These are phyloP conservation scores for Drosophila mauritiana DNA, from an alignment of 1,140 invertebrate species.

Conservation along the genomic window DNA sequence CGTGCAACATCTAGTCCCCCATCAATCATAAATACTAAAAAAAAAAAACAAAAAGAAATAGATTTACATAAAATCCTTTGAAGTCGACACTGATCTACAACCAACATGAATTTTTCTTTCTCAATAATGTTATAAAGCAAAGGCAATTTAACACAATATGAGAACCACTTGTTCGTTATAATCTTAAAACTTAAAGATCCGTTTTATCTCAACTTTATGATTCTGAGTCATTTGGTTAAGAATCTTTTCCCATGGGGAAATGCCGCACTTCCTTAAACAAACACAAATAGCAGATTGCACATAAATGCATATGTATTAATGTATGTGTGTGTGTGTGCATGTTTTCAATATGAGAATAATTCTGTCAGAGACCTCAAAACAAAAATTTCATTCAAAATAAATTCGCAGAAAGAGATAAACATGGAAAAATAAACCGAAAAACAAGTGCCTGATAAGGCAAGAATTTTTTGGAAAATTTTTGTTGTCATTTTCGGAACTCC, in stretches of 20 bases:
- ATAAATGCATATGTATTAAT: not conserved
- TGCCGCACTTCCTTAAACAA: slow-evolving; percentile 11
- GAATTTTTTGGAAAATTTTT: slow-evolving; percentile 39
- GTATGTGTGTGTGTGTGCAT: not conserved
- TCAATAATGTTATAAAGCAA: not conserved
- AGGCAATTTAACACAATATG: not conserved
- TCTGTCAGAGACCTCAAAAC: not conserved
- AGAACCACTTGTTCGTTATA: not conserved
- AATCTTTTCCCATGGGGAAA: slow-evolving; percentile 26
- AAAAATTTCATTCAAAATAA: slow-evolving; percentile 21
- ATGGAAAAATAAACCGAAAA: slow-evolving; percentile 1
- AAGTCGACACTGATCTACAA: no score
- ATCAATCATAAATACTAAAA: not conserved
- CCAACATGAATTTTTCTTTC: not conserved
- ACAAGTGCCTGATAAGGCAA: slow-evolving; percentile 18
- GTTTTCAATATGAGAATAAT: slow-evolving; percentile 6
- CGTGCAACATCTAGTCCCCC: not conserved
- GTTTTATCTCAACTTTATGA: slow-evolving; percentile 1
- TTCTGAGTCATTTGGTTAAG: slow-evolving; percentile 10
- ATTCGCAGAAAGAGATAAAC: slow-evolving; percentile 13
- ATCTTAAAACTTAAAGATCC: slow-evolving; percentile 1
- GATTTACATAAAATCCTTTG: not conserved
- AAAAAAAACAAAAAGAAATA: no score
- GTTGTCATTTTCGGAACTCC: slow-evolving; percentile 29
- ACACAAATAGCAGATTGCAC: slow-evolving; percentile 3